phyloP scores from a whole-genome alignment of 2,797 vertebrate genomes.

The Pteronotus mesoamericanus region DNA sequence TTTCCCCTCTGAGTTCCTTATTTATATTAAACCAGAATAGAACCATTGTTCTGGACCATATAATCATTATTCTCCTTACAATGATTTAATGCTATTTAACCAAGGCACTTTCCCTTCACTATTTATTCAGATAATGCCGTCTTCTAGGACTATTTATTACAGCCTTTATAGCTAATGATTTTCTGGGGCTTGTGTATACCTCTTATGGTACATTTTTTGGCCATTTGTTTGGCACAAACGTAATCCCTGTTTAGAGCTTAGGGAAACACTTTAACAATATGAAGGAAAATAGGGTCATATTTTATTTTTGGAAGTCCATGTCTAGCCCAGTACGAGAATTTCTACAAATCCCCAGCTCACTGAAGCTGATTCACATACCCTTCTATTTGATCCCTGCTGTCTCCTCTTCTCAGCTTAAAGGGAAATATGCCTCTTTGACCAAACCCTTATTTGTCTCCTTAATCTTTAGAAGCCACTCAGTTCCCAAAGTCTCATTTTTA shows the following conservation, averaged over 20 bases:
- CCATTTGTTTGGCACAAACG: slow-evolving; percentile 55
- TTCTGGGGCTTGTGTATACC: slow-evolving; percentile 46
- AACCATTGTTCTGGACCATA: slow-evolving; percentile 28
- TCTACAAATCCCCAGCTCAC: slow-evolving; percentile 51
- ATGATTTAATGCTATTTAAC: slow-evolving; percentile 54
- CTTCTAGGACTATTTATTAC: slow-evolving; percentile 40
- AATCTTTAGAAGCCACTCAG: background rate
- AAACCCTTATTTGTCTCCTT: background rate
- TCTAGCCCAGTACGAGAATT: slow-evolving; percentile 42
- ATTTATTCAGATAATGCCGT: slow-evolving; percentile 53
- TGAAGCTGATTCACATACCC: background rate
- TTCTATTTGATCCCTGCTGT: background rate
- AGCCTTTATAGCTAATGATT: slow-evolving; percentile 62
- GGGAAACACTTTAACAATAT: slow-evolving; percentile 48
- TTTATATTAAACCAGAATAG: slow-evolving; percentile 33
- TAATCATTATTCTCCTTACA: slow-evolving; percentile 38
- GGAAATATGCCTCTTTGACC: background rate
- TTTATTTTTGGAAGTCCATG: slow-evolving; percentile 53
- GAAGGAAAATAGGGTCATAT: background rate
- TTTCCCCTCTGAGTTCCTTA: background rate
- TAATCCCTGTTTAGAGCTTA: slow-evolving; percentile 62
- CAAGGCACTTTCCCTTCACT: slow-evolving; percentile 30
- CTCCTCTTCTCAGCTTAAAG: slow-evolving; percentile 18
- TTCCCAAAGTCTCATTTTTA: background rate
- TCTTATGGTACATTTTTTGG: slow-evolving; percentile 45